These are phyloP conservation scores for Agraylea sexmaculata DNA, from an alignment of 1,140 invertebrate species.

Conservation along the genomic window DNA sequence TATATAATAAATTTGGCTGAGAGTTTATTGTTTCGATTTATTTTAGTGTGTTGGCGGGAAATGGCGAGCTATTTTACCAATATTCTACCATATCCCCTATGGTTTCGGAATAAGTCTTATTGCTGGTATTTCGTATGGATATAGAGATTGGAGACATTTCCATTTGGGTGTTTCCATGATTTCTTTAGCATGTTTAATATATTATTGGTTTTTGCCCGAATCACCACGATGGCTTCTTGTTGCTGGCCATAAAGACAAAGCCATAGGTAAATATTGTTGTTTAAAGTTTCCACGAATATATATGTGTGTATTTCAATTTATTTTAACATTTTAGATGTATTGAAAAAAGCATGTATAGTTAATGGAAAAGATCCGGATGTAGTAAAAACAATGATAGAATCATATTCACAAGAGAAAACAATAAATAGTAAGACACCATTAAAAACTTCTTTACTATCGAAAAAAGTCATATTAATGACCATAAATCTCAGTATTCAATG, in stretches of 20 bases:
- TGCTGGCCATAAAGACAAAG: slow-evolving; percentile 51
- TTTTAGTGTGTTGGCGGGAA: slow-evolving; percentile 40
- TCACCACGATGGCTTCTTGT: slow-evolving; percentile 70
- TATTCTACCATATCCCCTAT: slow-evolving; percentile 57
- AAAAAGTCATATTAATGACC: slow-evolving; percentile 59
- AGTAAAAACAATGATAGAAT: slow-evolving; percentile 26
- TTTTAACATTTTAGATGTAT: slow-evolving; percentile 23
- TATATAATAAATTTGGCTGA: slow-evolving; percentile 1
- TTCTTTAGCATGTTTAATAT: slow-evolving; percentile 51
- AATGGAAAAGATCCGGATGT: slow-evolving; percentile 33
- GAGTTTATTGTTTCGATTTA: slow-evolving; percentile 2
- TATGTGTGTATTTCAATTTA: slow-evolving; percentile 1
- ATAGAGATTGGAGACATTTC: slow-evolving; percentile 58
- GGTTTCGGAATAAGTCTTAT: slow-evolving; percentile 50
- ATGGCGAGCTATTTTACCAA: slow-evolving; percentile 53
- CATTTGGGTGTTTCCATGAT: slow-evolving; percentile 60
- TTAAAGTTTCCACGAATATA: slow-evolving; percentile 44
- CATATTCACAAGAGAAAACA: slow-evolving; percentile 21
- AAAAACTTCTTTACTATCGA: slow-evolving; percentile 26
- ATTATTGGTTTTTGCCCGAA: slow-evolving; percentile 62
- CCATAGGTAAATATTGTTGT: slow-evolving; percentile 40
- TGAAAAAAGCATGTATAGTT: slow-evolving; percentile 29
- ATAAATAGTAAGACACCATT: slow-evolving; percentile 23
- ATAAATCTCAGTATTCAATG: slow-evolving; percentile 54
- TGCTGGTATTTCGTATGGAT: slow-evolving; percentile 47